phyloP scores from a whole-genome alignment of 1,140 invertebrate genomes.

The Triops longicaudatus region DNA sequence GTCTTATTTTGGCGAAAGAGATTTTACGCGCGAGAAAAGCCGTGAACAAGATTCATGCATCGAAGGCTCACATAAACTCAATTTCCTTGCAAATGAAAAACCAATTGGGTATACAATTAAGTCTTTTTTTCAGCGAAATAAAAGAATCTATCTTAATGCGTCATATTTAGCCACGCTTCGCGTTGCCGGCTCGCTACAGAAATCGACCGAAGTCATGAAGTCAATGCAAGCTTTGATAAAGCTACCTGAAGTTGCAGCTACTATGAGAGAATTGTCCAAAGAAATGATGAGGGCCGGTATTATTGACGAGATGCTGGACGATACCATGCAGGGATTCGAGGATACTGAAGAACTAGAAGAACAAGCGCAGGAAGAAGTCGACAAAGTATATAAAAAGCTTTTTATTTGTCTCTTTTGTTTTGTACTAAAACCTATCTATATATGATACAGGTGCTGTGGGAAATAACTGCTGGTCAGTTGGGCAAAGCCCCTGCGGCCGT shows the following conservation, averaged over 20 bases:
- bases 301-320: conserved; percentile 98
- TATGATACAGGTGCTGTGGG: conserved; percentile 71
- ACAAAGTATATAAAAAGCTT: conserved; percentile 55
- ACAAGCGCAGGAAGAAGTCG: conserved; percentile 83
- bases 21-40: conserved; percentile 83
- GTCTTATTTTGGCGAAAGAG: conserved; percentile 90
- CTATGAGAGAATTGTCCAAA: conserved; percentile 95
- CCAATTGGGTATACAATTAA: conserved; percentile 63
- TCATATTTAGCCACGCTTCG: conserved; percentile 63
- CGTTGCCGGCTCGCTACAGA: conserved; percentile 80
- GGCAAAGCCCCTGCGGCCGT: conserved; percentile 71
- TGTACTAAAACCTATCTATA: not conserved
- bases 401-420: not conserved
- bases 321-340: conserved; percentile 85
- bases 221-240: conserved; percentile 86
- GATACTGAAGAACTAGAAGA: conserved; percentile 87
- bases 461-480: conserved; percentile 85
- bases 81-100: conserved; percentile 97
- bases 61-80: conserved; percentile 96
- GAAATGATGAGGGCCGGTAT: conserved; percentile 99
- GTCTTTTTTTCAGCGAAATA: not conserved
- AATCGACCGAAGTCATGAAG: conserved; percentile 94
- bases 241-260: conserved; percentile 85
- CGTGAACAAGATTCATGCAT: conserved; percentile 81
- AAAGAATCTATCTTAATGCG: conserved; percentile 18